phyloP scores from a whole-genome alignment of 2,797 vertebrate species.

The Cygnus olor region DNA sequence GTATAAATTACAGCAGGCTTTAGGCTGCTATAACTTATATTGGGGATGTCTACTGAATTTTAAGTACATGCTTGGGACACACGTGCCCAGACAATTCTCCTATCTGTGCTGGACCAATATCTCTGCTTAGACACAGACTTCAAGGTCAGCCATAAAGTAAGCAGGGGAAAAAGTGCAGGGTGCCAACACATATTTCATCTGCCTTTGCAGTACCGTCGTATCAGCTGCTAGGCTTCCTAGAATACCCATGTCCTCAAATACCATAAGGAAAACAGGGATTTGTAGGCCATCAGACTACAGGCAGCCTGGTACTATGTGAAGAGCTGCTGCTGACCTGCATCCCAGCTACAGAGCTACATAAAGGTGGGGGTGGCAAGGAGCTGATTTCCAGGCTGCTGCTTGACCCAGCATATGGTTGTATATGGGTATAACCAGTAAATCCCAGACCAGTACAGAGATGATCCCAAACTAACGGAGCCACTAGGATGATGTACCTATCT shows the following conservation, averaged over 20 bases:
- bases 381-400: neutral
- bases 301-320: neutral
- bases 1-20: neutral
- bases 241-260: neutral
- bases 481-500: neutral
- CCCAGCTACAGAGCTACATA: neutral
- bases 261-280: neutral
- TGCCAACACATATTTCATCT: neutral
- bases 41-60: neutral
- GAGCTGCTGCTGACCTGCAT: neutral
- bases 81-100: neutral
- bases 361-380: neutral
- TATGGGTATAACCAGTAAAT: neutral
- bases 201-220: neutral
- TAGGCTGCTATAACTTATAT: neutral
- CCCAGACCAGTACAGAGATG: neutral
- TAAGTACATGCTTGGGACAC: neutral
- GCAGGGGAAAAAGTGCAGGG: neutral
- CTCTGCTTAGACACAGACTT: neutral
- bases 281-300: neutral
- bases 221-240: neutral
- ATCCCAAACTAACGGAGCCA: neutral
- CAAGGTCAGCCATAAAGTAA: neutral
- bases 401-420: neutral
- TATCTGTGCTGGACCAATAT: neutral